A percentile compares a stretch with the other conserved stretches of the same genome.
Evolutionary conservation across 2,797 vertebrate genomes (phyloP).

Genomic region (Schizothorax lantsangensis): DNA sequence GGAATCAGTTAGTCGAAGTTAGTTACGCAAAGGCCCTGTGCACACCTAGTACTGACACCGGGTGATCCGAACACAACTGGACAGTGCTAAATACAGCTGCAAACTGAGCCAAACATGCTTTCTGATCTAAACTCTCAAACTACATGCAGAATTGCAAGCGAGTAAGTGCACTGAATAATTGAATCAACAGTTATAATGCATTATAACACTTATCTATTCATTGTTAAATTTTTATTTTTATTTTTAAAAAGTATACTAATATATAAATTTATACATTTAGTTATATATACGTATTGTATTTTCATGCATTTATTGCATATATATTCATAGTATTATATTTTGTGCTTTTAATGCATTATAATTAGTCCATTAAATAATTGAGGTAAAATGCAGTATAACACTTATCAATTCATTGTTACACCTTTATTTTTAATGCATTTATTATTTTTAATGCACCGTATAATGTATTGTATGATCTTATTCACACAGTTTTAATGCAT

Average conservation of each 20-base stretch:
- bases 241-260: neutral
- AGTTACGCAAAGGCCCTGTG: neutral
- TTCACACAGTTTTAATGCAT: neutral
- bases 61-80: slow-evolving; percentile 10
- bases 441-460: neutral
- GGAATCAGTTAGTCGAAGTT: slow-evolving; percentile 33
- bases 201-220: neutral
- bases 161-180: neutral
- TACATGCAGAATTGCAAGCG: neutral
- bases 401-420: neutral
- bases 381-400: neutral
- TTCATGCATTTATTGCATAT: neutral
- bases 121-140: neutral
- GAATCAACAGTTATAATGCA: neutral
- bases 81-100: neutral
- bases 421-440: neutral
- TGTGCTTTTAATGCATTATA: neutral
- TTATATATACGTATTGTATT: too few relatives aligned
- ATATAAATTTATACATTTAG: too few relatives aligned
- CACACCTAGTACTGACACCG: neutral
- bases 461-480: neutral
- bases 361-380: neutral
- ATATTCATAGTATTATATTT: too few relatives aligned
- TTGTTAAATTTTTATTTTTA: neutral
- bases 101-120: neutral